Percentiles rank a stretch among this genome's conserved stretches.
phyloP scores from a whole-genome alignment of 2,113 vertebrate species.

The Seriola aureovittata region DNA sequence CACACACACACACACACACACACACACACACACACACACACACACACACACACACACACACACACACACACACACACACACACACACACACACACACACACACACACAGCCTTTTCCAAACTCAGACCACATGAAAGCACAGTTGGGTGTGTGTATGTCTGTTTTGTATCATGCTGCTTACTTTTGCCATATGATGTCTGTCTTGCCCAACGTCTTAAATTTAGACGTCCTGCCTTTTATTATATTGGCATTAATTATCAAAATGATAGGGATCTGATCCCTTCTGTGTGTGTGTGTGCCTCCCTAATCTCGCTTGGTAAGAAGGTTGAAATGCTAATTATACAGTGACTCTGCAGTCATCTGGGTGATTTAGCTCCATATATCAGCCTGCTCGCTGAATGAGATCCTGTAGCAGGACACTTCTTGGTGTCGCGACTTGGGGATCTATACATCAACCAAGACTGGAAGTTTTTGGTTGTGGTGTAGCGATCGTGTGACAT shows the following conservation, averaged over 20 bases:
- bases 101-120: slow-evolving; percentile 25
- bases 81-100: background rate
- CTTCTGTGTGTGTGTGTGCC: slow-evolving; percentile 18
- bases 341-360: slow-evolving; percentile 61
- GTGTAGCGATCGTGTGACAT: background rate
- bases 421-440: slow-evolving; percentile 7
- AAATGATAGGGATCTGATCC: slow-evolving; percentile 73
- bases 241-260: slow-evolving; percentile 74
- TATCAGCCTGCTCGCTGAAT: slow-evolving; percentile 32
- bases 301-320: slow-evolving; percentile 61
- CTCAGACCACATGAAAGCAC: slow-evolving; percentile 60
- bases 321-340: slow-evolving; percentile 70
- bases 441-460: slow-evolving; percentile 9
- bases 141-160: slow-evolving; percentile 58
- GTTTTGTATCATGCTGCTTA: slow-evolving; percentile 61
- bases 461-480: background rate
- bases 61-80: background rate
- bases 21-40: slow-evolving; percentile 11
- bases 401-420: slow-evolving; percentile 27
- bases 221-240: slow-evolving; percentile 68
- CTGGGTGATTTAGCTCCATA: slow-evolving; percentile 45
- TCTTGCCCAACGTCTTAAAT: slow-evolving; percentile 63
- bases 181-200: slow-evolving; percentile 50
- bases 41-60: background rate
- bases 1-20: background rate